Base-by-base conservation (phyloP, 2,888 invertebrate species). In the Sinohyriopsis cumingii region DNA sequence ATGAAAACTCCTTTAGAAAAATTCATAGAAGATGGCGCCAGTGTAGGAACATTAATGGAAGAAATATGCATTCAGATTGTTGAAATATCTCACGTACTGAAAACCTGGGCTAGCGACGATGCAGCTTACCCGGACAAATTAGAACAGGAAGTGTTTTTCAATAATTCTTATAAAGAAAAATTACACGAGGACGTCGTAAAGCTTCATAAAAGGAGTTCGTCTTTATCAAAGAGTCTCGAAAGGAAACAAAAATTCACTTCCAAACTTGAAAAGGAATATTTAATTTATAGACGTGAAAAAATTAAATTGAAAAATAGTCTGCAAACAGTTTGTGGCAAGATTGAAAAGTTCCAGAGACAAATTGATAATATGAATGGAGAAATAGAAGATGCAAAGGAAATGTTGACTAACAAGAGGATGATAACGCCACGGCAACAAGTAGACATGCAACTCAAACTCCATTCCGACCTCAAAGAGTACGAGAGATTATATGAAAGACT, bases 101-200 rank as follows among this genome's bases (percentile, higher is more conserved):
- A 83, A 60, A 79, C 80, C 33, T 85, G 85, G 85, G 74, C 81
- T 12, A 75, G 66, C 57, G 81, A 85, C 63, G 85, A 85, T 61
- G 72, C 80, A 0, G 64, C 73, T 0, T 85, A 84, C 63, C 84
- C 84, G 4, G 83, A 82, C 7, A 82, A 82, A 68, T 77, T 85
- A 9, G 68, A 75, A 53, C 81, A 83, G 65, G 83, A 85, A 62
- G 74, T 80, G 45, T 72, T 83, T 62, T 79, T 78, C 60, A 83
- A 81, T 71, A 79, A 75, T 60, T 80, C 83, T 24, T 79, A 81
- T 55, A 80, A 78, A 53, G 80, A 82, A 56, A 82, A 81, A 7
- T 63, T 85, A 33, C 76, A 79, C 19, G 82, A 79, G 20, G 81
- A 82, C 54, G 75, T 79, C 25, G 61, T 68, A 28, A 76, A 81